Base-by-base conservation (phyloP, 1,140 invertebrate genomes). In the Drosophila erecta region DNA sequence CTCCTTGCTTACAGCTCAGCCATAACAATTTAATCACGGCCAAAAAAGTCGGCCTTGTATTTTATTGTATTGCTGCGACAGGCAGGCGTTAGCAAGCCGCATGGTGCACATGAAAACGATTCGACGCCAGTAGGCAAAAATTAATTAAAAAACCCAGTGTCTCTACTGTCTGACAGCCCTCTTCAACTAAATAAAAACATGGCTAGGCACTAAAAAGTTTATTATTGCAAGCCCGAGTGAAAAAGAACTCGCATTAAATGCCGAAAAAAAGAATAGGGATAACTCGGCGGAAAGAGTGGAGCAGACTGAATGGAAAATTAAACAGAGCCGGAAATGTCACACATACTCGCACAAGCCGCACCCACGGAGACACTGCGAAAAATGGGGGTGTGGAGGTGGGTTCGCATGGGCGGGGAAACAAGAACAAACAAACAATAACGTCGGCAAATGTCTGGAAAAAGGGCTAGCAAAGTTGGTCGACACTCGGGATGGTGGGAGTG, bases 191-290 rank as follows among this genome's bases (percentile, higher is more conserved):
- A 87, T 76, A 86, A 83, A 89, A 86, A 72, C 83, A 79, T 86
- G 83, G 87, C 83, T 86, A 86, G 83, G 83, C 83, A 86, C 83
- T 86, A 86, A 86, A 86, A 86, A 86, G 84, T 86, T 86, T 86
- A 86, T 86, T 86, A 87, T 79, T 55, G 69, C 67, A 66, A 60
- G 74, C 55, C 62, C 70, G 67, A 66, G 62, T 69, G 60, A 89
- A 89, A 77, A 83, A 76, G 57, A 84, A 76, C 76, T 72, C 66
- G 81, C 84, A 89, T 87, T 84, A 84, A 87, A 83, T 79, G 75
- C 40, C 66, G 24, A 83, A 89, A 89, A 70, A 61, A 70, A 41
- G n/a, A 41, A 41, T 15, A 10, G 55, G 30, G 57, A 76, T 58
- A 40, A 59, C 43, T 71, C 76, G 61, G 49, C 49, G 54, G 64